phyloP scores from a whole-genome alignment of 2,888 invertebrate genomes.

The Entomobrya proxima region DNA sequence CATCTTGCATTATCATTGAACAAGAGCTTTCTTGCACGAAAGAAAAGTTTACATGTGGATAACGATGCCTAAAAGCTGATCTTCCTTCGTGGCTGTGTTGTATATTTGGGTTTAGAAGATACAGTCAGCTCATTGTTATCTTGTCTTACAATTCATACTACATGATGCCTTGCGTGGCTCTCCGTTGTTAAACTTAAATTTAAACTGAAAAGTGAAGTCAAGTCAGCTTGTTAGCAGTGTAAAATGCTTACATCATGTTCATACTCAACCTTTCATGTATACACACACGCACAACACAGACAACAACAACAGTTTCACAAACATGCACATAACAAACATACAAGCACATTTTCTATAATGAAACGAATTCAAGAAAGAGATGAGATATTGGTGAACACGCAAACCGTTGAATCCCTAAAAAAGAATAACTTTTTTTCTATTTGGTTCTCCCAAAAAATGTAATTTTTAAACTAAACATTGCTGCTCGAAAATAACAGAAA shows the following conservation, averaged over 20 bases:
- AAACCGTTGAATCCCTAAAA: background rate
- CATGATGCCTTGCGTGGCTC: background rate
- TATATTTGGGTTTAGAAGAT: background rate
- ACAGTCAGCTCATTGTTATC: constrained; percentile 47
- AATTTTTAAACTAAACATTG: background rate
- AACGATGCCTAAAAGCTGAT: background rate
- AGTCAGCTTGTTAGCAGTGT: constrained; percentile 62
- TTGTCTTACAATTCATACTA: constrained; percentile 28
- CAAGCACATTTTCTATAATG: background rate
- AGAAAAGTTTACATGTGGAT: background rate
- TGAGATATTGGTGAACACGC: constrained; percentile 8
- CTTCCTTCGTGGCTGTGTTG: background rate
- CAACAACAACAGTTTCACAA: constrained; percentile 28
- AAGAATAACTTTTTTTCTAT: background rate
- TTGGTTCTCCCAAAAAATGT: constrained; percentile 10
- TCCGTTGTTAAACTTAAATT: background rate
- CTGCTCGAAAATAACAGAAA: background rate
- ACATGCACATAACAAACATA: constrained; percentile 35
- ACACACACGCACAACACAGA: constrained; percentile 41
- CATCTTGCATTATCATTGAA: background rate
- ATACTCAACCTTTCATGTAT: constrained; percentile 53
- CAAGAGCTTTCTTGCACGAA: background rate
- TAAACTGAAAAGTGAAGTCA: constrained; percentile 27
- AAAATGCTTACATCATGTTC: constrained; percentile 64
- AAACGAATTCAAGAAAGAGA: constrained; percentile 1